Base-by-base conservation (phyloP, 2,113 vertebrate genomes). In the Electrona antarctica region DNA sequence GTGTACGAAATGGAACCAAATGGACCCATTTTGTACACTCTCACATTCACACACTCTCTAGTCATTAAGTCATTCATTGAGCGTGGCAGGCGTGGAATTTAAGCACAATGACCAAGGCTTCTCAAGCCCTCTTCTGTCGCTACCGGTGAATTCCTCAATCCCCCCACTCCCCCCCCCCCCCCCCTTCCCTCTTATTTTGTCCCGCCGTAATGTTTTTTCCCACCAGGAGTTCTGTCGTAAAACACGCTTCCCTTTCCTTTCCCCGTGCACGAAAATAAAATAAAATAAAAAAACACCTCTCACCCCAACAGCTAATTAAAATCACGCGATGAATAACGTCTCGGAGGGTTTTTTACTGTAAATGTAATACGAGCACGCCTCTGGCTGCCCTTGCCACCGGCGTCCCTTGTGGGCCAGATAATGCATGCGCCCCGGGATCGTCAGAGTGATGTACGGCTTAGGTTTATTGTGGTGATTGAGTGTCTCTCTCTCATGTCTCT, bases 391-490 rank as follows among this genome's bases (percentile, higher is more conserved):
- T 60, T 55, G 61, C 51, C 11, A 7, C 46, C 33, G 5, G 33
- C 33, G 29, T 8, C 51, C 29, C 69, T 29, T n/a, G 14, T 6
- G 14, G 7, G 46, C 50, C 28, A 7, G 55, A 60, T 65, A 76
- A 76, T 51, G 60, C 29, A 51, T 52, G 65, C 8, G 45, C 46
- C 33, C 33, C 13, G 52, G 49, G 12, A 60, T 76, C 13, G 10
- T 15, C 56, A 54, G n/a, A 56, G 47, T 61, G 67, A 71, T 59
- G 59, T 63, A 57, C 69, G 46, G 66, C 28, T 13, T 9, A 5
- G 14, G 47, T 63, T 67, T 64, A 60, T 61, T 60, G 56, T 15
- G 29, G 33, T 77, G 66, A 70, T 54, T 62, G 13, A 73, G 50
- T 66, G 70, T 63, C 59, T 69, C 15, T 68, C 63, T 60, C 73